Base-by-base conservation (phyloP, 2,888 invertebrate species). In the Nomada ruficornis region DNA sequence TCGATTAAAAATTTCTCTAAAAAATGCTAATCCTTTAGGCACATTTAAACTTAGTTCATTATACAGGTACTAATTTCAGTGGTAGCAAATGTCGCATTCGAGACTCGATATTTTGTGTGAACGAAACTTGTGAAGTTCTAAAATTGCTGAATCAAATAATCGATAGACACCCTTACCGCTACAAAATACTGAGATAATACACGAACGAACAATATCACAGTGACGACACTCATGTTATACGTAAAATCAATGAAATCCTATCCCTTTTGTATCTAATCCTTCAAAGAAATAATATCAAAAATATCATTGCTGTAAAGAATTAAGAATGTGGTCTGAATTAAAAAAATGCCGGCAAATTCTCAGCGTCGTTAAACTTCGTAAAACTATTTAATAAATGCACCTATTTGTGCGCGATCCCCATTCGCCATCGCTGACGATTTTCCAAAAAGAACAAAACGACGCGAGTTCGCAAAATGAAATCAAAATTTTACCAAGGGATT, bases 121-220 rank as follows among this genome's bases (percentile, higher is more conserved):
- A 54, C 47, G 23, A 29, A 76, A 64, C 2, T 67, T 9, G 18
- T 13, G 26, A 36, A 26, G 36, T 63, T 57, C 60, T 20, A 69
- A 50, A 59, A 36, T 57, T 10, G 5, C 57, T 23, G 54, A 55
- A 36, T 57, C 13, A 71, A 65, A 52, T 52, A 63, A 75, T 71
- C 23, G 60, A 50, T 10, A 52, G 29, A 44, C 26, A 44, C 57
- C 9, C n/a, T 47, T 71, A 81, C 23, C 59, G 13, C 18, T 73
- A 63, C 50, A 70, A 59, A 20, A 60, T 72, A 70, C 20, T 63
- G 29, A 60, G 23, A 77, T 71, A 81, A 50, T 73, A 62, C n/a
- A 83, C 68, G 72, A 81, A 89, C 78, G 77, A 89, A 88, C 84
- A 44, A 74, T 88, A 89, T 88, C 88, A 88, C 88, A 88, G 89